These are phyloP conservation scores for Spheniscus humboldti DNA, from an alignment of 2,797 vertebrate genomes.

Conservation along the genomic window DNA sequence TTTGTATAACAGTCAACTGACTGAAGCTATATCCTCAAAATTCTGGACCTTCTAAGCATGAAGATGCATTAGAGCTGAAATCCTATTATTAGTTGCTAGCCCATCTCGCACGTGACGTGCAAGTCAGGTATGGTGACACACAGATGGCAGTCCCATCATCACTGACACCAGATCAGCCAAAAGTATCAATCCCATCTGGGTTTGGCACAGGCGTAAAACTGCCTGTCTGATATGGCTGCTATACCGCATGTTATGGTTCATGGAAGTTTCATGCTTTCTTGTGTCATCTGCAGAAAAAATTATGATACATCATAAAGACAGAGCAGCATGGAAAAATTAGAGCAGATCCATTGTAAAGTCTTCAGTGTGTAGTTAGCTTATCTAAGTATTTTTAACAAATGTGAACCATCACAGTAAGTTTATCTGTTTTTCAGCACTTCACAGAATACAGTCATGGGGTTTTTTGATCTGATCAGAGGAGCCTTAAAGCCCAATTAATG, in stretches of 20 bases:
- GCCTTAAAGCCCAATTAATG: not conserved
- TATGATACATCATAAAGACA: not conserved
- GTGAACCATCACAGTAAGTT: not conserved
- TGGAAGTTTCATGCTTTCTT: not conserved
- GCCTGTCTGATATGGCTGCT: not conserved
- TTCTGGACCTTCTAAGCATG: not conserved
- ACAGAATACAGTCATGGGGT: fast-evolving
- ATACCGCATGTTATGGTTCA: not conserved
- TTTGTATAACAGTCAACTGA: not conserved
- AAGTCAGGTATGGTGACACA: not conserved
- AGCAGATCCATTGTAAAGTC: not conserved
- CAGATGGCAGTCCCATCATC: not conserved
- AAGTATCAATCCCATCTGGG: not conserved
- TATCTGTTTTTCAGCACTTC: not conserved
- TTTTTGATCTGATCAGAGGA: not conserved
- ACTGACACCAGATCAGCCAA: not conserved
- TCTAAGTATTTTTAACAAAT: not conserved
- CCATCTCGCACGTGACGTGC: fast-evolving
- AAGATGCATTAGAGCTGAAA: not conserved
- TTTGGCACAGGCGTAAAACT: not conserved
- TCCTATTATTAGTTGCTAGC: not conserved
- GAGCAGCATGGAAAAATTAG: not conserved
- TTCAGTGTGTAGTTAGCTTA: not conserved
- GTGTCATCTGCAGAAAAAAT: not conserved
- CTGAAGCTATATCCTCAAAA: not conserved